Evolutionary conservation across 2,888 invertebrate genomes (phyloP).

Genomic region (Strigamia crassipes): DNA sequence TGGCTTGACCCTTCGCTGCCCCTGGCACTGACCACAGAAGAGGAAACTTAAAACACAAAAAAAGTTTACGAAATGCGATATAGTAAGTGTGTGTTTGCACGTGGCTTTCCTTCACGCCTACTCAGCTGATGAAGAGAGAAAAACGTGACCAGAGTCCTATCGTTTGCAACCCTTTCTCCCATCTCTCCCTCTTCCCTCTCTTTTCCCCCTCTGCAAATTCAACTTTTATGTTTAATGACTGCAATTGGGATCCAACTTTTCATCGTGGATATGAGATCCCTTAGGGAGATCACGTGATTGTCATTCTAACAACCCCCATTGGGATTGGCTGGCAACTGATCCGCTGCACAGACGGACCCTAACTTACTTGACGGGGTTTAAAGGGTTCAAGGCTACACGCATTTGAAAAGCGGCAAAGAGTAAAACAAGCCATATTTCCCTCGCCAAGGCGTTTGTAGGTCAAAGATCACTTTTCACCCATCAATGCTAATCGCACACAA

Average conservation of each 20-base stretch:
- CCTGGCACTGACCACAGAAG: slow-evolving; percentile 13
- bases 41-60: slow-evolving; percentile 23
- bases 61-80: slow-evolving; percentile 12
- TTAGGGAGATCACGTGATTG: slow-evolving; percentile 10
- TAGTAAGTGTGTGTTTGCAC: neutral
- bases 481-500: neutral
- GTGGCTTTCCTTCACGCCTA: slow-evolving; percentile 19
- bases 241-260: slow-evolving; percentile 20
- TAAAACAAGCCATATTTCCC: neutral
- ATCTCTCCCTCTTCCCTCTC: too few relatives aligned
- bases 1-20: slow-evolving; percentile 10
- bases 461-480: slow-evolving; percentile 25
- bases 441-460: slow-evolving; percentile 22
- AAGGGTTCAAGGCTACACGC: slow-evolving; percentile 25
- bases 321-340: slow-evolving; percentile 6
- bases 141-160: slow-evolving; percentile 15
- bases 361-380: neutral
- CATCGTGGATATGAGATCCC: neutral
- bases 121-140: neutral
- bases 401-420: neutral
- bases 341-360: slow-evolving; percentile 31
- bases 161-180: neutral
- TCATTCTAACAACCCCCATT: slow-evolving; percentile 1
- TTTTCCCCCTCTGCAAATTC: neutral
- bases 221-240: slow-evolving; percentile 21